Base-by-base conservation (phyloP, 1,140 invertebrate species). In the Zophobas atratus region DNA sequence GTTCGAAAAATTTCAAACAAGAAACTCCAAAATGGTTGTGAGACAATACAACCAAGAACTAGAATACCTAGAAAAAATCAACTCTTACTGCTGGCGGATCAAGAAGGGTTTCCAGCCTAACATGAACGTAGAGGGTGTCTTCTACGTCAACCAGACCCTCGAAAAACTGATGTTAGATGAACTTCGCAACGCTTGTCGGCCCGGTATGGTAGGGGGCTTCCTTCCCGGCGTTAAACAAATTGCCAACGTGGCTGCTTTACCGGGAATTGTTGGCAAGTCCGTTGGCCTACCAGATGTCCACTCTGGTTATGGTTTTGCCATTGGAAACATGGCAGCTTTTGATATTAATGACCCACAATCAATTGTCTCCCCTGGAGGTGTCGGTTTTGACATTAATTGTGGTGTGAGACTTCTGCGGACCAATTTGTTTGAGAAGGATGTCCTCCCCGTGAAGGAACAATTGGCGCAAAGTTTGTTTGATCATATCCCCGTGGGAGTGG, bases 301-400 rank as follows among this genome's bases (percentile, higher is more conserved):
- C 89, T 99, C 98, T 34, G 99, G 98, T 48, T 99, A 99, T 91
- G 98, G 98, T 48, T 99, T 99, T 93, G 98, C 98, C 34, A 99
- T 99, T 87, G 97, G 98, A 79, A 99, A 99, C 87, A 99, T 99
- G 95, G 99, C 99, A 80, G 99, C 99, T 38, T 99, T 99, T 90
- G 99, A 99, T 87, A 94, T 98, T 88, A 89, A 92, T 84, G 92
- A 99, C 90, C 97, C 97, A 6, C 90, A 94, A 80, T 94, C 98
- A 35, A 94, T 99, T 76, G 97, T 99, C 1, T 99, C 98, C 8
- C 99, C 99, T 81, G 81, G 98, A 67, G 98, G 98, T 77, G 98
- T 99, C 53, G 98, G 98, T 2, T 99, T 99, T 89, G 98, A 99
- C 88, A 99, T 99, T 51, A 99, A 99, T 86, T 99, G 98, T 90